Percentiles rank a stretch among this genome's conserved stretches.
These are phyloP conservation scores for Tragelaphus buxtoni DNA, from an alignment of 2,113 vertebrate species.

Conservation along the genomic window DNA sequence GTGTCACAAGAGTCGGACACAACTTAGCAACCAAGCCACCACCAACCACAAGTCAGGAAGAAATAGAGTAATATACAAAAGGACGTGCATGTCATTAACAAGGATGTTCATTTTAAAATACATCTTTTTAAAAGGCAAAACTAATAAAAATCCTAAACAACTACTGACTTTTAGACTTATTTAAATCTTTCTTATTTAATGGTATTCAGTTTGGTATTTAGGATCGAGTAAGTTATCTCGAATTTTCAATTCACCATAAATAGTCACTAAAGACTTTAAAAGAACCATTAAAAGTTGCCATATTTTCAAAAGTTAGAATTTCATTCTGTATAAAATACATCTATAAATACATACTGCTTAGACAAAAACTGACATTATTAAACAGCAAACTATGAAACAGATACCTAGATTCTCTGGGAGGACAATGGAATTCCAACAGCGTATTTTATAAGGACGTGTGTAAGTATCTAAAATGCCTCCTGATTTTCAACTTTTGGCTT, in stretches of 20 bases:
- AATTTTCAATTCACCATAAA: background rate
- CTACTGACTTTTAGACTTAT: background rate
- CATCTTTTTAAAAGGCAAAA: background rate
- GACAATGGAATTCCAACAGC: background rate
- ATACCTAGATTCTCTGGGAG: background rate
- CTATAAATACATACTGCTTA: background rate
- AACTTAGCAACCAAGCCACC: background rate
- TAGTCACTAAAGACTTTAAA: background rate
- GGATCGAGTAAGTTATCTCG: background rate
- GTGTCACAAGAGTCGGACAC: background rate
- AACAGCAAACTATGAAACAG: slow-evolving; percentile 21
- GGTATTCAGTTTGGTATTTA: background rate
- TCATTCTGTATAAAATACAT: slow-evolving; percentile 6
- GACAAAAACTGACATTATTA: slow-evolving; percentile 23
- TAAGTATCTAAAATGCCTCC: slow-evolving; percentile 4
- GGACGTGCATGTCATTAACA: background rate
- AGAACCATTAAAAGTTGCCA: background rate
- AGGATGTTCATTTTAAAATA: background rate
- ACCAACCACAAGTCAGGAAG: background rate
- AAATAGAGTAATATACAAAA: background rate
- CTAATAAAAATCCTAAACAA: background rate
- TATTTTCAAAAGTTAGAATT: slow-evolving; percentile 1
- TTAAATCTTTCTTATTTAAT: background rate
- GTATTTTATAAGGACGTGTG: background rate
- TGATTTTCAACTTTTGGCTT: slow-evolving; percentile 4